Evolutionary conservation across 2,888 invertebrate species (phyloP), one percentile per base, ranked within the genome.

Genomic region (Palloptera scutellata): DNA sequence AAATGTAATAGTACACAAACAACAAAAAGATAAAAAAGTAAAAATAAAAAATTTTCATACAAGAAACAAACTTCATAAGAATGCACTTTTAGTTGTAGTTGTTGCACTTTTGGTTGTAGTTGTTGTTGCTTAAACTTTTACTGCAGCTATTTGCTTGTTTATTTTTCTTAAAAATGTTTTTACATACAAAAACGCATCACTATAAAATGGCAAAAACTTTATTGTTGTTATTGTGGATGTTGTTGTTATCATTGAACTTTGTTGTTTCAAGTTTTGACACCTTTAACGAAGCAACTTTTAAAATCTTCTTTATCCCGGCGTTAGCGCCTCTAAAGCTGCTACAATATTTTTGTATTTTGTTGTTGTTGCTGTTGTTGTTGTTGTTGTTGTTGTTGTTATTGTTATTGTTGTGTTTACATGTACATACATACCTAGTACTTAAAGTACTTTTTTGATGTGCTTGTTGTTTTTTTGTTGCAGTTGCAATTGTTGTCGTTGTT

Each of bases 271-370:
- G 64, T 72, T 70, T 69, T 71, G 69, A 71, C 71, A 70, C 68
- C 68, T 69, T 68, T 67, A 40, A 20, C 19, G n/a, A 45, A 43
- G 19, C 17, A 69, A 70, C 67, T 55, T 67, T 71, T 61, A 65
- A 66, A 71, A 73, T 70, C 64, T 63, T 71, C 70, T 71, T 73
- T 73, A 71, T 70, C 59, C 67, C 58, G 53, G 53, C 72, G 66
- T 70, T 68, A 66, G 67, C 64, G 66, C 65, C 68, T 68, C 63
- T 61, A 62, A 68, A 65, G 54, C 60, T 65, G 43, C 67, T 62
- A 20, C 66, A 67, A 72, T 30, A 30, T 2, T 30, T 30, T 30
- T 30, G n/a, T 74, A 74, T 70, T 70, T 72, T 70, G 68, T 60
- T 73, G 60, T 68, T 59, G 67, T 69, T 72, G 45, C 43, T 68